These are phyloP conservation scores for Amblyjoppa proteus DNA, from an alignment of 2,888 invertebrate genomes.

Conservation along the genomic window DNA sequence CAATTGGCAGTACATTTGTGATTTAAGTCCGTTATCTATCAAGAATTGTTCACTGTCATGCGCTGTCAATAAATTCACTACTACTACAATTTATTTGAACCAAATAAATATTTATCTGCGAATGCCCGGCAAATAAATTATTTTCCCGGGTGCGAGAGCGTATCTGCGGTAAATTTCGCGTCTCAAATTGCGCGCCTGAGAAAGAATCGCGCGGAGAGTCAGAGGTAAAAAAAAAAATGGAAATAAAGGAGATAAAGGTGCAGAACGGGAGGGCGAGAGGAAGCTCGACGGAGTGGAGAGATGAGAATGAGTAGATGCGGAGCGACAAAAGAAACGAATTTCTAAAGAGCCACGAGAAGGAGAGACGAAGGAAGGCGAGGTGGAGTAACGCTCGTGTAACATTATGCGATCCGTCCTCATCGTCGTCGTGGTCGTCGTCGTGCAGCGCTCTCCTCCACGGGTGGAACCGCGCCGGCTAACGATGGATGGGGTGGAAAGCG, in stretches of 20 bases:
- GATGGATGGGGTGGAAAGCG: constrained; percentile 77
- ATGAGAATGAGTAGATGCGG: constrained; percentile 56
- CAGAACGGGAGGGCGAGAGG: background rate
- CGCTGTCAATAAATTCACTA: too few relatives aligned
- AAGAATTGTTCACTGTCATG: too few relatives aligned
- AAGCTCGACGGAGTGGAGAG: background rate
- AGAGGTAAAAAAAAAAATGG: background rate
- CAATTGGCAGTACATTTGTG: too few relatives aligned
- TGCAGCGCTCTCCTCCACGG: constrained; percentile 10
- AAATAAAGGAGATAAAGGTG: constrained; percentile 9
- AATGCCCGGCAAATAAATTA: too few relatives aligned
- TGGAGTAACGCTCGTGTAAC: constrained; percentile 68
- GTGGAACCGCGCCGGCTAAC: constrained; percentile 69
- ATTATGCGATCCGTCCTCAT: constrained; percentile 69
- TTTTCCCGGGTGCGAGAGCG: too few relatives aligned
- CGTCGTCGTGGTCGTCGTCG: constrained; percentile 30
- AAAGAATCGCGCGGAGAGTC: constrained; percentile 6
- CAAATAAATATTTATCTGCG: too few relatives aligned
- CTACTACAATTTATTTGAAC: too few relatives aligned
- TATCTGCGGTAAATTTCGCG: background rate
- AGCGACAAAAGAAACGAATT: constrained; percentile 79
- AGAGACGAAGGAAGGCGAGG: constrained; percentile 61
- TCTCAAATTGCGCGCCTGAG: background rate
- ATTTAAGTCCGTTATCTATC: too few relatives aligned
- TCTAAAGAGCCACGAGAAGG: constrained; percentile 77